Base-by-base conservation (phyloP, 2,113 vertebrate species). In the Trematomus loennbergii region DNA sequence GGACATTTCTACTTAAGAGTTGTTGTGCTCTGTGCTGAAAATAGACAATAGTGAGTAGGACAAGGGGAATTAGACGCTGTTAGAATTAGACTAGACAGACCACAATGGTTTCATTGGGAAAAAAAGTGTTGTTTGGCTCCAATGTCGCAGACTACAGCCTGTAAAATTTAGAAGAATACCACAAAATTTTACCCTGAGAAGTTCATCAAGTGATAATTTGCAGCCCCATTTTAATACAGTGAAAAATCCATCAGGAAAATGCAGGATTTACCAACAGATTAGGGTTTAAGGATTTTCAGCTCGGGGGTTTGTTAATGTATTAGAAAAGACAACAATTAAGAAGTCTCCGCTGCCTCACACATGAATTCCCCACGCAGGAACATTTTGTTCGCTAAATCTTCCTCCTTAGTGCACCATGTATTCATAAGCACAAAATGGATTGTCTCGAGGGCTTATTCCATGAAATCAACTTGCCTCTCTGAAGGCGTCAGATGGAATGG, bases 391-490 rank as follows among this genome's bases (percentile, higher is more conserved):
- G 16, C 73, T 49, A 82, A 77, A 74, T 85, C 79, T 81, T 87
- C 87, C 82, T 89, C 80, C 64, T 90, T 69, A 58, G 53, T 72
- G 84, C 78, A 63, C 78, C 59, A 75, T 72, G 75, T 85, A 83
- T 88, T 93, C 82, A 86, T 75, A 60, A 89, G 76, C 83, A 76
- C 73, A 90, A 78, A 93, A 82, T 76, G 82, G 75, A 87, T 78
- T 67, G 60, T 87, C 69, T 88, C 68, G 43, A 81, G 75, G 72
- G 84, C 82, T 90, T 87, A 86, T 82, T 85, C 70, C 77, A 79
- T 85, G 83, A 91, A 91, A 90, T 85, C 86, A 67, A 58, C 76
- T 72, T 59, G 69, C 75, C 65, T 75, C 75, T 75, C 64, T 43
- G 59, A 90, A 83, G 29, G 29, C 29, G 29, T 29, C 29, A 4